Base-by-base conservation (phyloP, 2,888 invertebrate species). In the Rhagophthalmus giganteus region DNA sequence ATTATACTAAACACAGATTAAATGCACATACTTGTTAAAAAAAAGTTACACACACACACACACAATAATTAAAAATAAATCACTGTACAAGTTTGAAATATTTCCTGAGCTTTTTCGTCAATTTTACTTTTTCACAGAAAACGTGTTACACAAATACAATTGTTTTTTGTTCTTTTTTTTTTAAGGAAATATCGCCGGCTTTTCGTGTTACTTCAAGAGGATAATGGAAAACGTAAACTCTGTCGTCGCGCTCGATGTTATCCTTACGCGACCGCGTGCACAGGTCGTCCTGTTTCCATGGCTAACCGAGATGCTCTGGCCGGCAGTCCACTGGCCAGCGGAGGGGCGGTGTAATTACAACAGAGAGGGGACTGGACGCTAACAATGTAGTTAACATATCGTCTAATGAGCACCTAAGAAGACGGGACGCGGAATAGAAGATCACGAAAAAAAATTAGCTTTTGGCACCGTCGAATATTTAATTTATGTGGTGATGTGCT, bases 251-350 rank as follows among this genome's bases (percentile, higher is more conserved):
- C 25, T 33, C 47, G 39, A 41, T 59, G 60, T 52, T 60, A 60
- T 62, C 62, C 60, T 61, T 59, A 59, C 62, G 63, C 60, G 59
- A 55, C 58, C 63, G 64, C 63, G 61, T 60, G 62, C 55, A 50
- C 57, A 40, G 49, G 37, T 48, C 66, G 71, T 70, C 68, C 69
- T 70, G 68, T 72, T 71, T 71, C 71, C 70, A 71, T 73, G 70
- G 70, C 70, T 65, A 68, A 67, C 70, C 68, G 73, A 71, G 74
- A 73, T 73, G 69, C 66, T 74, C 73, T 73, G 74, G 69, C 72
- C 72, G 68, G 66, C 68, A 67, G 66, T 65, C 67, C 66, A 67
- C 76, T 79, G 79, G 72, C 78, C 76, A 78, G 75, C 77, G 66
- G 66, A 63, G 67, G 54, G 67, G 67, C 63, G 68, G 66, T 63